Evolutionary conservation across 2,113 vertebrate genomes (phyloP).

Genomic region (Galemys pyrenaicus): DNA sequence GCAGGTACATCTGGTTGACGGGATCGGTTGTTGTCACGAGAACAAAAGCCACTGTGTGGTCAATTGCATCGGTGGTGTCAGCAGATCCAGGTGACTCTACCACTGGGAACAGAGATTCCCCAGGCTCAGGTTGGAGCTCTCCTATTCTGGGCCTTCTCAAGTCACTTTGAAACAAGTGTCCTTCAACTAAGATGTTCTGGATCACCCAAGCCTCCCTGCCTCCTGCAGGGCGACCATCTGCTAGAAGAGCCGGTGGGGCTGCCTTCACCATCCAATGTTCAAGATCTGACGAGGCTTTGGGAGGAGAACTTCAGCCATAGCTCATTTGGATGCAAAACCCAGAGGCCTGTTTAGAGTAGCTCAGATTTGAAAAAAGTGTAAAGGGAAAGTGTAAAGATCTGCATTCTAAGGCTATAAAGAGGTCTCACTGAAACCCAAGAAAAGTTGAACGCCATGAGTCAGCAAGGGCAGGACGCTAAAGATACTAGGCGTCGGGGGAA

Average conservation of each 20-base stretch:
- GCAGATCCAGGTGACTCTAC: neutral
- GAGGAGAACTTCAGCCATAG: neutral
- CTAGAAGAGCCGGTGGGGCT: neutral
- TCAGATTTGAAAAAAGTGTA: neutral
- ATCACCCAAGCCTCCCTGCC: neutral
- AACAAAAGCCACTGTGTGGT: neutral
- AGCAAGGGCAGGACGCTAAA: neutral
- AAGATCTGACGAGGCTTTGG: neutral
- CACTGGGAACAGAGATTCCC: neutral
- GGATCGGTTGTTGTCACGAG: no score
- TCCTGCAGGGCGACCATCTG: neutral
- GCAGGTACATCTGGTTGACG: neutral
- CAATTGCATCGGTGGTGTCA: neutral
- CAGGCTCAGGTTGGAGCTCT: neutral
- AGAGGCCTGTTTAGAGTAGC: neutral
- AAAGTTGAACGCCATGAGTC: neutral
- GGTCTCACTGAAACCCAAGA: neutral
- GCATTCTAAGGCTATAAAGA: neutral
- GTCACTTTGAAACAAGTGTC: neutral
- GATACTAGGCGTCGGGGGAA: neutral
- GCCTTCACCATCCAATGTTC: neutral
- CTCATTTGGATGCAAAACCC: neutral
- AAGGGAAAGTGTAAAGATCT: neutral
- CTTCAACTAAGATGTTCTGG: neutral
- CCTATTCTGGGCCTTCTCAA: neutral